phyloP scores from a whole-genome alignment of 2,797 vertebrate species.

The Ctenosaura bakeri region DNA sequence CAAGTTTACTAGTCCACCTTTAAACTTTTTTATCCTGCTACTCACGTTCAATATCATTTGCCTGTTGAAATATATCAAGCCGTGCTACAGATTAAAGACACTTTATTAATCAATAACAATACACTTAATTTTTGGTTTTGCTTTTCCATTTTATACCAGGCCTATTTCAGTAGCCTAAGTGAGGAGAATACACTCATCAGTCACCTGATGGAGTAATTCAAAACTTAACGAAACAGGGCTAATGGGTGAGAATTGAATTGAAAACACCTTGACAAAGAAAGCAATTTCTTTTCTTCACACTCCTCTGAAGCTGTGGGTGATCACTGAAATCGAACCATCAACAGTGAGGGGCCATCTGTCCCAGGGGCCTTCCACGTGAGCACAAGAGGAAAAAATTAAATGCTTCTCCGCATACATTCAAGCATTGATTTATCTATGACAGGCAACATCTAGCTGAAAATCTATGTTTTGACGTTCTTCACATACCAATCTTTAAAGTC shows the following conservation, averaged over 20 bases:
- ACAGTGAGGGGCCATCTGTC: slow-evolving; percentile 86
- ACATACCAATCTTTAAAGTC: slow-evolving; percentile 85
- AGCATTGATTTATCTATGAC: slow-evolving; percentile 72
- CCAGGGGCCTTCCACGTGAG: slow-evolving; percentile 82
- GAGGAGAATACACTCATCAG: slow-evolving; percentile 82
- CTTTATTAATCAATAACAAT: slow-evolving; percentile 63
- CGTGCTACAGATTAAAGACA: slow-evolving; percentile 53
- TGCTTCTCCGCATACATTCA: slow-evolving; percentile 76
- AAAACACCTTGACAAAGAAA: slow-evolving; percentile 94
- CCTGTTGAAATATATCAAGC: slow-evolving; percentile 39
- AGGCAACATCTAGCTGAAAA: slow-evolving; percentile 83
- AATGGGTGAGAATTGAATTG: slow-evolving; percentile 98
- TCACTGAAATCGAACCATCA: slow-evolving; percentile 84
- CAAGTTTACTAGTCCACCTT: background rate
- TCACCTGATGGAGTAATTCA: slow-evolving; percentile 84
- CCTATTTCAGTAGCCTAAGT: slow-evolving; percentile 74
- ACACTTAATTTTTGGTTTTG: slow-evolving; percentile 53
- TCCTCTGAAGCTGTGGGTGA: slow-evolving; percentile 84
- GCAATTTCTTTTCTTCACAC: slow-evolving; percentile 91
- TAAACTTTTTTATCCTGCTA: background rate
- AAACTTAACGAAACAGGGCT: slow-evolving; percentile 87
- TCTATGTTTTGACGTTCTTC: slow-evolving; percentile 88
- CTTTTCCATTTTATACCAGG: slow-evolving; percentile 66
- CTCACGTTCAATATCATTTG: slow-evolving; percentile 27
- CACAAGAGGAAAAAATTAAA: slow-evolving; percentile 69